Conservation (phyloP, 2,888 invertebrate species). For the Drosophila borealis region DNA sequence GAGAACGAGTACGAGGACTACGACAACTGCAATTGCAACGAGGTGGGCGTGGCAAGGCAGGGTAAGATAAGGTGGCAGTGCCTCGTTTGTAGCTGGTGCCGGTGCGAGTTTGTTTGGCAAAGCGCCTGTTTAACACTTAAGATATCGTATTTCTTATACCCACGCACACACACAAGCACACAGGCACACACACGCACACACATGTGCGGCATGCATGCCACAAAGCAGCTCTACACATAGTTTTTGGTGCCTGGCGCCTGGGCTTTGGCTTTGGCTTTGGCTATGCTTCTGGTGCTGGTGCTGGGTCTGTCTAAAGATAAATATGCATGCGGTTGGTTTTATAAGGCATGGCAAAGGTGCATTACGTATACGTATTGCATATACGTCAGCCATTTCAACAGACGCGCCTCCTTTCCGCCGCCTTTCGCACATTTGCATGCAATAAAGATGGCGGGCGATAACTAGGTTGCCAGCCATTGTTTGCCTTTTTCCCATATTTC, state of each 20-base stretch:
- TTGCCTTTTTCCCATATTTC: conserved; percentile 72
- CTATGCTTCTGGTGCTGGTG: conserved; percentile 12
- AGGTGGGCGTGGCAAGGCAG: conserved; percentile 60
- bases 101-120: conserved; percentile 74
- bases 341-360: conserved; percentile 65
- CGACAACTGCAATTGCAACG: conserved; percentile 47
- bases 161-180: conserved; percentile 36
- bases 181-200: conserved; percentile 18
- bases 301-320: conserved; percentile 62
- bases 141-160: conserved; percentile 74
- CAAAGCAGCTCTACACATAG: conserved; percentile 38
- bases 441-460: conserved; percentile 79
- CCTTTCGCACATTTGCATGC: conserved; percentile 80
- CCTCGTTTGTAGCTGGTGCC: conserved; percentile 59
- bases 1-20: conserved; percentile 11
- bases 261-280: conserved; percentile 18
- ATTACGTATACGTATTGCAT: conserved; percentile 55
- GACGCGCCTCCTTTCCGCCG: conserved; percentile 68
- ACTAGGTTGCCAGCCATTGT: conserved; percentile 78
- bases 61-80: conserved; percentile 55
- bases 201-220: conserved; percentile 22
- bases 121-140: conserved; percentile 80
- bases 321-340: conserved; percentile 75
- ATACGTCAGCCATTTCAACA: conserved; percentile 73
- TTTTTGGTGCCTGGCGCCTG: conserved; percentile 17